A percentile compares a stretch with the other conserved stretches of the same genome.
phyloP scores from a whole-genome alignment of 2,797 vertebrate species.

The Peromyscus eremicus region DNA sequence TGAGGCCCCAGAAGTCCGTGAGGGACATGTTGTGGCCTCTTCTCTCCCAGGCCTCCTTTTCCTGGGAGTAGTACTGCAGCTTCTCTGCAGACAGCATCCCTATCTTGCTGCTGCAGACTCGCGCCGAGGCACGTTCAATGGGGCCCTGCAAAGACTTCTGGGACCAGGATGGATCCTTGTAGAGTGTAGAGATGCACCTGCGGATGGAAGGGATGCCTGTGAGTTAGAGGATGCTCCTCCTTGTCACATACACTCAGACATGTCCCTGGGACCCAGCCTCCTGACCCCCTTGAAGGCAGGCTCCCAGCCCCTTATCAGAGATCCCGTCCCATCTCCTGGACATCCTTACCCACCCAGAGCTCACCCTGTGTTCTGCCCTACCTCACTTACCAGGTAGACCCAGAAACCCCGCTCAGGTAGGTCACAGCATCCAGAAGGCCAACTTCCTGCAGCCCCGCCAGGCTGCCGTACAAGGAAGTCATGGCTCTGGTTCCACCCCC shows the following conservation, averaged over 20 bases:
- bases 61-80: conserved; percentile 87
- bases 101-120: conserved; percentile 87
- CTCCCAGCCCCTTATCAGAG: neutral
- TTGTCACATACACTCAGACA: neutral
- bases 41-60: conserved; percentile 84
- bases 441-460: conserved; percentile 91
- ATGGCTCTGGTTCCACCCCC: conserved; percentile 94
- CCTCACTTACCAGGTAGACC: conserved; percentile 92
- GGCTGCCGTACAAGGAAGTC: conserved; percentile 90
- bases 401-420: conserved; percentile 92
- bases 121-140: conserved; percentile 77
- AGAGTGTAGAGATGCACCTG: conserved; percentile 90
- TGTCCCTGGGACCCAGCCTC: neutral
- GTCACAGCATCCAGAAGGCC: conserved; percentile 89
- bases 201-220: conserved; percentile 14
- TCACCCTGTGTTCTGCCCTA: neutral
- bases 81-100: conserved; percentile 86
- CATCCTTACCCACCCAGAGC: neutral
- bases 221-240: neutral
- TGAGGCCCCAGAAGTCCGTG: conserved; percentile 89
- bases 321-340: neutral
- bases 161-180: conserved; percentile 89
- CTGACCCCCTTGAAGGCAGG: neutral
- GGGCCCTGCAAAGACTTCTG: conserved; percentile 83
- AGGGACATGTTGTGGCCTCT: conserved; percentile 83